A percentile compares a stretch with the other conserved stretches of the same genome.
phyloP scores from a whole-genome alignment of 2,888 invertebrate species.

The Herminia tarsipennalis region DNA sequence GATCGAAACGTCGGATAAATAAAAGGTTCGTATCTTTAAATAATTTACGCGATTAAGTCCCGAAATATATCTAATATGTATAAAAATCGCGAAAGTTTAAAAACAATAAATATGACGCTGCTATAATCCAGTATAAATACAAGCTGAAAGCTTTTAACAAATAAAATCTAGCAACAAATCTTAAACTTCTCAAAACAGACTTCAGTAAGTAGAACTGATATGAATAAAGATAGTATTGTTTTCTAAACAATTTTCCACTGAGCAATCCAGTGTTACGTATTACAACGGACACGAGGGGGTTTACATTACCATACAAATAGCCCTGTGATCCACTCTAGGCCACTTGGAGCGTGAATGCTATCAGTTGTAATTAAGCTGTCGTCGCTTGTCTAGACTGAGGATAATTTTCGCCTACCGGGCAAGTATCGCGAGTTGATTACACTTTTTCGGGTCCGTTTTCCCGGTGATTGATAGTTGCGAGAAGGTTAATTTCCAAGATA shows the following conservation, averaged over 20 bases:
- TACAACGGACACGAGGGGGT: conserved; percentile 29
- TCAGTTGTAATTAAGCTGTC: conserved; percentile 55
- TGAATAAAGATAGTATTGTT: conserved; percentile 7
- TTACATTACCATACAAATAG: conserved; percentile 44
- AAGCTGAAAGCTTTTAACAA: too few species aligned
- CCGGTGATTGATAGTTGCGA: conserved; percentile 26
- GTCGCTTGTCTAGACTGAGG: conserved; percentile 35
- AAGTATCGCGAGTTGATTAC: conserved; percentile 34
- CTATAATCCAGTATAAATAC: too few species aligned
- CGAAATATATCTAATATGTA: too few species aligned
- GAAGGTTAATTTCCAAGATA: conserved; percentile 29
- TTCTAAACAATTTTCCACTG: conserved; percentile 21
- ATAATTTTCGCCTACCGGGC: conserved; percentile 37
- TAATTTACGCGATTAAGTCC: too few species aligned
- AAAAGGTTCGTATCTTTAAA: too few species aligned
- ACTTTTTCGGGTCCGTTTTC: conserved; percentile 24
- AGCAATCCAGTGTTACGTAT: conserved; percentile 26
- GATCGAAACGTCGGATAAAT: too few species aligned
- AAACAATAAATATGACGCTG: too few species aligned
- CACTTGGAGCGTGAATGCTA: conserved; percentile 45
- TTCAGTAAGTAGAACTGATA: conserved; percentile 15
- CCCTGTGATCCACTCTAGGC: conserved; percentile 38
- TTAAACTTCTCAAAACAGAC: too few species aligned
- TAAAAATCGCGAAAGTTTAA: too few species aligned
- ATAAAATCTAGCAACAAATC: too few species aligned